A percentile compares a stretch with the other conserved stretches of the same genome.
Conservation (phyloP, 64 coral and sea anemone species). For the Actinia equina region DNA sequence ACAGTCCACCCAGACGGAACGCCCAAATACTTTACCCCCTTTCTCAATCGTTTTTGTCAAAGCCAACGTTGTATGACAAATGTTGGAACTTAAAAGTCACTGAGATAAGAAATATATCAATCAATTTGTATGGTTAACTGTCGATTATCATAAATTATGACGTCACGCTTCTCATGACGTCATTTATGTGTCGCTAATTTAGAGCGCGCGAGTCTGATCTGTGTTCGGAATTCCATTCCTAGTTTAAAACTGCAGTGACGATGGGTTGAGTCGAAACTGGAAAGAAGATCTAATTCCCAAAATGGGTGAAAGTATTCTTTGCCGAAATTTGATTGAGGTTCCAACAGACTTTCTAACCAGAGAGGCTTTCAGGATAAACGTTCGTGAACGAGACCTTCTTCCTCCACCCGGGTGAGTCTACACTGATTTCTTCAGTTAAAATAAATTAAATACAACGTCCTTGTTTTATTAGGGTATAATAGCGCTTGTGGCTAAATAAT, state of each 20-base stretch:
- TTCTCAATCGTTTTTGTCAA: too few species aligned
- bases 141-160: too few species aligned
- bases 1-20: too few species aligned
- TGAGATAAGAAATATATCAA: background rate
- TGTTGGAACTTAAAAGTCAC: too few species aligned
- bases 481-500: too few species aligned
- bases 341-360: background rate
- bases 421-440: background rate
- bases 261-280: background rate
- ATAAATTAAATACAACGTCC: too few species aligned
- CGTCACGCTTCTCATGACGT: background rate
- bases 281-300: background rate
- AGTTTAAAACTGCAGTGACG: background rate
- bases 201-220: background rate
- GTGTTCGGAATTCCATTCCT: background rate
- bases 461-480: too few species aligned
- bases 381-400: background rate
- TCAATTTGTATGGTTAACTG: too few species aligned
- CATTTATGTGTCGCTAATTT: background rate
- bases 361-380: background rate
- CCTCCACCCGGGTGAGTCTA: background rate
- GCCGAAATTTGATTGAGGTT: background rate
- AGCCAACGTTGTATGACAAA: too few species aligned
- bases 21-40: too few species aligned
- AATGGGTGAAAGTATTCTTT: background rate